Base-by-base conservation (phyloP, 2,888 invertebrate species). In the Drosophila anomalata region DNA sequence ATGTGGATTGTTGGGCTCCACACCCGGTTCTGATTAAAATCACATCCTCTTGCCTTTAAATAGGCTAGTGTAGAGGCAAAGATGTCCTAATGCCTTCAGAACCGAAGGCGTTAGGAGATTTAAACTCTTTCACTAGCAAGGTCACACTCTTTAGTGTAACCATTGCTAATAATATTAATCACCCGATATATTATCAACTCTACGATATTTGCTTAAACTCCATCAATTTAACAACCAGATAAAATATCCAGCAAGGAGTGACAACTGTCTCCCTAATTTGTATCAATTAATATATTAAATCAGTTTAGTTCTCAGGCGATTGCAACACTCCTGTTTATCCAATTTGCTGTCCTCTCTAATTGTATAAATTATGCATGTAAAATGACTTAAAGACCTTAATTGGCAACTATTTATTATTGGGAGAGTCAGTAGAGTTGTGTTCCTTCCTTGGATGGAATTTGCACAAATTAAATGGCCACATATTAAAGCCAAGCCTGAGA, bases 381-480 rank as follows among this genome's bases (percentile, higher is more conserved):
- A 8, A 17, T 20, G 11, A 20, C 11, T 11, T 17, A 42, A 42
- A 17, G 42, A 42, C 11, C 8, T 42, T 42, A 17, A 17, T 17
- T 42, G 20, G 42, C 42, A 42, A 42, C 42, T 42, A 20, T 42
- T 42, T 54, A 14, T 44, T 60, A n/a, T 36, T 24, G 26, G 3
- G 36, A 1, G 12, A 36, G 8, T 12, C 14, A 17, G 17, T 7
- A 17, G 1, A 9, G 8, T 6, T n/a, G 22, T 0, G 5, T 3
- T 22, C 3, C 2, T 14, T 41, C 17, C 17, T 17, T 17, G 7
- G 14, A 17, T 8, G 33, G 46, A 36, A 46, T 44, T 60, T 26
- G 26, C 14, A 11, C 26, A 24, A 46, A 36, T 46, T 60, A 36
- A 60, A 60, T 31, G 17, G 53, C 53, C 53, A n/a, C 17, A 44